Percentiles rank a stretch among this genome's conserved stretches.
These are phyloP conservation scores for Poeciliopsis retropinna DNA, from an alignment of 2,113 vertebrate species.

Conservation along the genomic window DNA sequence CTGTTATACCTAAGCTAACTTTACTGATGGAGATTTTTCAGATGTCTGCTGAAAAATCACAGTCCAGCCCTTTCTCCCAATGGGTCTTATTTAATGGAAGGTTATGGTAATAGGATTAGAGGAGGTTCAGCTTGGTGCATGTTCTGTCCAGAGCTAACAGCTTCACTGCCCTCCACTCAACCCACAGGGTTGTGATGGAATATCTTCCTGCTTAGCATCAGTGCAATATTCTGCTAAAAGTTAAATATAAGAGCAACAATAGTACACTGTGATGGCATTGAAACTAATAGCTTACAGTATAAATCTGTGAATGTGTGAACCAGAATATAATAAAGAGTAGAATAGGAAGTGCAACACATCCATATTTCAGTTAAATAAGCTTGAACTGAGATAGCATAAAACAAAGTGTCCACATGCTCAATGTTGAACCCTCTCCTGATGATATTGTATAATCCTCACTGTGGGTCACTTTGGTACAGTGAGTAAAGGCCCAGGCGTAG, in stretches of 20 bases:
- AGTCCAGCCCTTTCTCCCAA: constrained; percentile 66
- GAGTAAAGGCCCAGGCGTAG: constrained; percentile 52
- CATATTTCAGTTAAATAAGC: constrained; percentile 13
- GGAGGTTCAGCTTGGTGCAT: constrained; percentile 77
- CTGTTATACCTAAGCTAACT: background rate
- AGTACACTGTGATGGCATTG: background rate
- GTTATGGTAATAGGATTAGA: constrained; percentile 82
- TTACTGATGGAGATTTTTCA: constrained; percentile 23
- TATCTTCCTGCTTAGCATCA: constrained; percentile 18
- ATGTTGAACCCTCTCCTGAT: constrained; percentile 57
- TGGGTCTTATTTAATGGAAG: constrained; percentile 76
- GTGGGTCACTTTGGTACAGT: constrained; percentile 51
- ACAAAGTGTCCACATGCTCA: constrained; percentile 42
- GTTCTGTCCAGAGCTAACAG: constrained; percentile 47
- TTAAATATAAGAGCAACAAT: constrained; percentile 1
- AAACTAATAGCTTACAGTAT: background rate
- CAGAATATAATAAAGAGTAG: background rate
- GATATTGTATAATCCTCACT: constrained; percentile 69
- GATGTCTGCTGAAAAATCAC: constrained; percentile 36
- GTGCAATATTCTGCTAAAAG: constrained; percentile 20
- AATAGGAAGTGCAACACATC: background rate
- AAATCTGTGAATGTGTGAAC: too few species aligned
- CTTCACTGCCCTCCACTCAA: constrained; percentile 20
- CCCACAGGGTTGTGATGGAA: constrained; percentile 23
- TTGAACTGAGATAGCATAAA: constrained; percentile 35